Evolutionary conservation across 2,113 vertebrate genomes (phyloP), one percentile per base, ranked within the genome.

Genomic region (Eudyptes chrysolophus): DNA sequence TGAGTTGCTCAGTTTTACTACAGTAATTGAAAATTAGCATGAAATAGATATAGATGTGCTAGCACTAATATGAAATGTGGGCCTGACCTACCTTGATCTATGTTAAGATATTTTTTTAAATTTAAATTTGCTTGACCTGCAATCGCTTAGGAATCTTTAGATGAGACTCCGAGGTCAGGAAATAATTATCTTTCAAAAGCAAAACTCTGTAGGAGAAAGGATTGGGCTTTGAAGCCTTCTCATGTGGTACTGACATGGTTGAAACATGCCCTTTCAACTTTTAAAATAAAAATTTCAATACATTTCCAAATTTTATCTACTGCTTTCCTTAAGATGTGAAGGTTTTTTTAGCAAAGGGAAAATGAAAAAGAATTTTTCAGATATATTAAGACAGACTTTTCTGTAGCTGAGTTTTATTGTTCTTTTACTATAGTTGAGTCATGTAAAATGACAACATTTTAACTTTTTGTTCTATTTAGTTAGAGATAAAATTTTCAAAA

Each of bases 381-480:
- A 44, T 94, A 48, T 68, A 42, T 75, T 82, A 77, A 93, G 52
- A 52, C 5, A 4, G 13, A 32, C n/a, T 48, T 52, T 70, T 76
- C 58, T 54, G 36, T 36, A 76, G 34, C 65, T 83, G n/a, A 92
- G 13, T 40, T 87, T 94, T 76, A 79, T 27, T 85, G n/a, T 76
- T 74, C 92, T 90, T 93, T 90, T 69, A 82, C 64, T 83, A 85
- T 14, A 57, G 10, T 61, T 76, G 58, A 94, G 44, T 92, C 74
- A 92, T 36, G 21, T 72, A 92, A 95, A 96, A 97, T 83, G 78
- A 72, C 93, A 97, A 76, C 70, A 93, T 87, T 94, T 87, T 32
- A 89, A 65, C 84, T 85, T 96, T 58, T 82, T 93, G 32, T 94
- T 95, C 75, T 64, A 17, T 78, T 94, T 94, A 27, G 4, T 91